phyloP scores from a whole-genome alignment of 2,888 invertebrate genomes.

The Zhengitettix transpicula region DNA sequence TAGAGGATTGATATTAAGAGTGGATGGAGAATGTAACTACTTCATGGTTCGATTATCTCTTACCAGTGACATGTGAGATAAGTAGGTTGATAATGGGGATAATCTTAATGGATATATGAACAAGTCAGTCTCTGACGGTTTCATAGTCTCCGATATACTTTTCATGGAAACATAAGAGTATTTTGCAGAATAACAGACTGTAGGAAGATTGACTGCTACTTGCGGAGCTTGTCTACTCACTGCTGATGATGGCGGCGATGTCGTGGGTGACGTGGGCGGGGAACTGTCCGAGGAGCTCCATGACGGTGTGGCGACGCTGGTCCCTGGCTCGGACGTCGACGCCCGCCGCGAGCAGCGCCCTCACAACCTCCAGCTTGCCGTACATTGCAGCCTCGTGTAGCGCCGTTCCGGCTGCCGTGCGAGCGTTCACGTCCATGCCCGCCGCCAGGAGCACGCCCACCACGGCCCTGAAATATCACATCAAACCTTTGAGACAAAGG shows the following conservation, averaged over 20 bases:
- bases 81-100: too few species aligned
- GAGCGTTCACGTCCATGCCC: slow-evolving; percentile 74
- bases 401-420: slow-evolving; percentile 75
- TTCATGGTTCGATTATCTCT: too few species aligned
- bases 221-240: slow-evolving; percentile 32
- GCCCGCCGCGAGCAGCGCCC: slow-evolving; percentile 61
- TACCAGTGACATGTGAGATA: too few species aligned
- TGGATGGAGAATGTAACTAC: too few species aligned
- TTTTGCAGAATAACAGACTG: too few species aligned
- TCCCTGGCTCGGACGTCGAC: slow-evolving; percentile 69
- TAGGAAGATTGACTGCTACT: too few species aligned
- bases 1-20: too few species aligned
- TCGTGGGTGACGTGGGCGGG: slow-evolving; percentile 78
- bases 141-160: too few species aligned
- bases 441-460: slow-evolving; percentile 67
- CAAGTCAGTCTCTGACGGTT: too few species aligned
- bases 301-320: slow-evolving; percentile 63
- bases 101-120: too few species aligned
- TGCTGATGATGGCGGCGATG: slow-evolving; percentile 68
- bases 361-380: slow-evolving; percentile 77
- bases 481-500: neutral
- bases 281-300: slow-evolving; percentile 72
- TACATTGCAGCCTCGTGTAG: slow-evolving; percentile 87
- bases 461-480: slow-evolving; percentile 41
- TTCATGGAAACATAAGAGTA: too few species aligned